Evolutionary conservation across 1,140 invertebrate species (phyloP).

Genomic region (Achroia grisella): DNA sequence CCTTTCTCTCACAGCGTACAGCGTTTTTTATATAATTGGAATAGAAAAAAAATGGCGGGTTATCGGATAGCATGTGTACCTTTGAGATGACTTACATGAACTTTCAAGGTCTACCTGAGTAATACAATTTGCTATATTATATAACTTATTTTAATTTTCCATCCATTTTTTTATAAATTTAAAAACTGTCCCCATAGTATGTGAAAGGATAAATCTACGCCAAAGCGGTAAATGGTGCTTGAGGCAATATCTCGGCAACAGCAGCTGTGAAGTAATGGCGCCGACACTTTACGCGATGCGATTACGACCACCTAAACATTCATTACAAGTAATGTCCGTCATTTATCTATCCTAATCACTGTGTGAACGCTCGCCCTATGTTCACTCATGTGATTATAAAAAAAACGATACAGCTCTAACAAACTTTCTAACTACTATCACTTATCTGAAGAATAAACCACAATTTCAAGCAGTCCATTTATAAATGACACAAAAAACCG

Average conservation of each 20-base stretch:
- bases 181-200: conserved; percentile 30
- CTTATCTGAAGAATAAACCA: neutral
- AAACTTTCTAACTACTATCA: too few relatives aligned
- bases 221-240: conserved; percentile 44
- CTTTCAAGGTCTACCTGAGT: too few relatives aligned
- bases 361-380: conserved; percentile 28
- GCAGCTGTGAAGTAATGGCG: conserved; percentile 67
- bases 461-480: too few relatives aligned
- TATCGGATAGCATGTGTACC: too few relatives aligned
- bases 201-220: conserved; percentile 41
- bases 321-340: conserved; percentile 70
- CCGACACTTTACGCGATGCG: conserved; percentile 67
- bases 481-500: too few relatives aligned
- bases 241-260: conserved; percentile 62
- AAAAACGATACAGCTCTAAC: neutral
- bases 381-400: conserved; percentile 29
- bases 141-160: neutral
- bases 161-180: neutral
- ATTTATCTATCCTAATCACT: conserved; percentile 69
- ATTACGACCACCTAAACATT: conserved; percentile 68
- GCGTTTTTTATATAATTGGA: too few relatives aligned
- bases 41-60: too few relatives aligned
- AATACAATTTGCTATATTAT: neutral
- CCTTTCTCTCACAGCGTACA: too few relatives aligned
- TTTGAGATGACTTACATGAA: too few relatives aligned